A percentile compares a stretch with the other conserved stretches of the same genome.
phyloP scores from a whole-genome alignment of 2,113 vertebrate species.

The Quiscalus mexicanus region DNA sequence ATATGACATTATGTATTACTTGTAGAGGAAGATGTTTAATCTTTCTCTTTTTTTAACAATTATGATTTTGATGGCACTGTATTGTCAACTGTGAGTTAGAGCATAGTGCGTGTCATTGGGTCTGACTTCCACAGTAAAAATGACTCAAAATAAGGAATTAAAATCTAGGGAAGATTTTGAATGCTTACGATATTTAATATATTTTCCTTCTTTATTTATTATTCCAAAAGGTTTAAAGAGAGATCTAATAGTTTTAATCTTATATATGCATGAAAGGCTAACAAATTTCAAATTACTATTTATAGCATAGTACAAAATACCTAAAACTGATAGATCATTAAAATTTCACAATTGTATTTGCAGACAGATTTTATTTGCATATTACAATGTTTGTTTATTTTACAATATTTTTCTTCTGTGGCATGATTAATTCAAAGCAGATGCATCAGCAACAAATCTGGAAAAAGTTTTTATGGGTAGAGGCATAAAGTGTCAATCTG shows the following conservation, averaged over 20 bases:
- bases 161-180: not conserved
- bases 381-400: not conserved
- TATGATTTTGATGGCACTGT: constrained; percentile 58
- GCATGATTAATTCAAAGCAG: not conserved
- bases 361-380: not conserved
- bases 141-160: not conserved
- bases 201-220: not conserved
- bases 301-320: not conserved
- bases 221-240: not conserved
- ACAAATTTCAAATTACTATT: not conserved
- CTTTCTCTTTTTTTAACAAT: constrained; percentile 53
- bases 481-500: not conserved
- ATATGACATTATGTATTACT: constrained; percentile 70
- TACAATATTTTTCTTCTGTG: not conserved
- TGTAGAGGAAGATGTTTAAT: constrained; percentile 72
- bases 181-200: not conserved
- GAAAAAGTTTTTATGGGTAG: not conserved
- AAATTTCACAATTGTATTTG: not conserved
- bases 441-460: not conserved
- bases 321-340: not conserved
- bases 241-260: not conserved
- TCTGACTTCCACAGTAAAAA: constrained; percentile 19
- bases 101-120: not conserved
- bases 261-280: not conserved
- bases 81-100: constrained; percentile 51